phyloP scores from a whole-genome alignment of 1,140 invertebrate species.

The Sesamia nonagrioides region DNA sequence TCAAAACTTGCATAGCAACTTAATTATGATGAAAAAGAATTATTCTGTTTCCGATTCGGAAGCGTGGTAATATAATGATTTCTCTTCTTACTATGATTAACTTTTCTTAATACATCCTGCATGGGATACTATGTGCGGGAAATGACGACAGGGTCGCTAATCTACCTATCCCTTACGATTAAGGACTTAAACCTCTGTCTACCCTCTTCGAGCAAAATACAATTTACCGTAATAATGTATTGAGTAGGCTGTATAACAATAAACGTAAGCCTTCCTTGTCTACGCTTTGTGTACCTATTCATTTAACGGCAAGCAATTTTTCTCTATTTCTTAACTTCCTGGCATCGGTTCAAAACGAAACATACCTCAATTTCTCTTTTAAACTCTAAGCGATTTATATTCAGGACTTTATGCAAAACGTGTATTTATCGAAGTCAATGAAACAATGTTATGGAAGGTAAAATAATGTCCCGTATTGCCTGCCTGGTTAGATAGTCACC shows the following conservation, averaged over 20 bases:
- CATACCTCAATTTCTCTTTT: conserved; percentile 42
- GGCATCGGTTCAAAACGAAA: conserved; percentile 35
- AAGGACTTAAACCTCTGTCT: neutral
- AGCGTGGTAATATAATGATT: neutral
- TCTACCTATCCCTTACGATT: neutral
- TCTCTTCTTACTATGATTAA: neutral
- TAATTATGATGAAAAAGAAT: too few species aligned
- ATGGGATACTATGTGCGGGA: too few species aligned
- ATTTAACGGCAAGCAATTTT: conserved; percentile 28
- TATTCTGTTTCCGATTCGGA: too few species aligned
- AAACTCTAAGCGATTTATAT: conserved; percentile 34
- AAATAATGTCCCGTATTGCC: neutral
- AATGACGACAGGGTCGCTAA: conserved; percentile 4
- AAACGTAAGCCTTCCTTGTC: conserved; percentile 23
- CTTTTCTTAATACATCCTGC: too few species aligned
- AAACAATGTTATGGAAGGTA: neutral
- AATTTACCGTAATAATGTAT: conserved; percentile 4
- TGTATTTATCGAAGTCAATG: neutral
- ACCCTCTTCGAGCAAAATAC: conserved; percentile 10
- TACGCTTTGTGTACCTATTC: conserved; percentile 11
- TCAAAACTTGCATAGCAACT: too few species aligned
- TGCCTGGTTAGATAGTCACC: neutral
- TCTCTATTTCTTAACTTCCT: conserved; percentile 38
- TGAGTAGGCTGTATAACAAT: neutral
- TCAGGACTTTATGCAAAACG: conserved; percentile 15